Evolutionary conservation across 2,888 invertebrate species (phyloP).

Genomic region (Aspidiotus rigidus): DNA sequence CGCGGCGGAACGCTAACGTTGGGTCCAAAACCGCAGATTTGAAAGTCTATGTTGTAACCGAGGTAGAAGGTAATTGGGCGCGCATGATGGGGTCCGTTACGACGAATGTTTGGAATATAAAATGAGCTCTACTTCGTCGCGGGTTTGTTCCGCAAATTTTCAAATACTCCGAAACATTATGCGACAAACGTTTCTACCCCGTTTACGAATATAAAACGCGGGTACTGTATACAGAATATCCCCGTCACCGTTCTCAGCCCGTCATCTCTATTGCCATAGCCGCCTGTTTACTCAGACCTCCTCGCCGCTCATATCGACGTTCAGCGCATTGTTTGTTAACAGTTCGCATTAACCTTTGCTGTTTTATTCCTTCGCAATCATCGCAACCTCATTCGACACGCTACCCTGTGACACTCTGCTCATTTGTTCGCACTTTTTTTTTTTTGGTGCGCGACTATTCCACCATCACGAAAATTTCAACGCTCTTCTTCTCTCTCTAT

Average conservation of each 20-base stretch:
- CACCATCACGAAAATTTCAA: background rate
- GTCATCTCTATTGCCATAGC: background rate
- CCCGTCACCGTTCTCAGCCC: background rate
- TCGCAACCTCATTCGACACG: conserved; percentile 8
- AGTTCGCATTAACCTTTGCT: conserved; percentile 19
- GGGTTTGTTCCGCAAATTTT: conserved; percentile 26
- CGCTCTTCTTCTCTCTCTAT: background rate
- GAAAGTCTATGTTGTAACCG: conserved; percentile 19
- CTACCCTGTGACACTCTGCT: background rate
- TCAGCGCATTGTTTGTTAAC: conserved; percentile 30
- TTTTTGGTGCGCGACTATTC: background rate
- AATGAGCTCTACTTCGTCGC: conserved; percentile 20
- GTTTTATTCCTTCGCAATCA: conserved; percentile 24
- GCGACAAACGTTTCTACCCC: conserved; percentile 25
- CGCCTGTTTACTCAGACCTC: background rate
- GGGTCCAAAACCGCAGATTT: conserved; percentile 31
- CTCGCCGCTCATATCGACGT: background rate
- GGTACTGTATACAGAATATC: background rate
- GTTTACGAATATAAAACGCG: conserved; percentile 18
- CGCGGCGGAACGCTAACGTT: conserved; percentile 10
- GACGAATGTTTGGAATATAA: conserved; percentile 32
- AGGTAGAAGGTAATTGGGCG: conserved; percentile 30
- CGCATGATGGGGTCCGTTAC: conserved; percentile 32
- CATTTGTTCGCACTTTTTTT: background rate
- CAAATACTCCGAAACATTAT: conserved; percentile 25